A percentile compares a stretch with the other conserved stretches of the same genome.
Evolutionary conservation across 2,113 vertebrate genomes (phyloP).

Genomic region (Vombatus ursinus): DNA sequence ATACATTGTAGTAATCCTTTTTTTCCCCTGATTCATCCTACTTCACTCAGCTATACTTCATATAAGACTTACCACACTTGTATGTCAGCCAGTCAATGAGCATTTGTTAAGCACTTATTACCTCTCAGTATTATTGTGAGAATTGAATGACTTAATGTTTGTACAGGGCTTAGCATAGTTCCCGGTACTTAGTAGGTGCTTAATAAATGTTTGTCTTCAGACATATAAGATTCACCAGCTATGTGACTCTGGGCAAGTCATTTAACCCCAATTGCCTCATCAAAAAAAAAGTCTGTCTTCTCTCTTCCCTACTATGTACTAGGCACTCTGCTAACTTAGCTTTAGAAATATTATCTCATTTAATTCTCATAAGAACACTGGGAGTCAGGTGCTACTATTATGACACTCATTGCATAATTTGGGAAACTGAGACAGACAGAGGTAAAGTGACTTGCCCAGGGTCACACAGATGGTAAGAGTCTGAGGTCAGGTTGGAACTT

Average conservation of each 20-base stretch:
- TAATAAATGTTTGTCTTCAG: not conserved
- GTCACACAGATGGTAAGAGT: not conserved
- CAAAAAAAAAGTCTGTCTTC: too few relatives aligned
- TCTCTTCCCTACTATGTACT: not conserved
- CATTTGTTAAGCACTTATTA: not conserved
- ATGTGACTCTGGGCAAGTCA: too few relatives aligned
- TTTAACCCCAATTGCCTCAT: too few relatives aligned
- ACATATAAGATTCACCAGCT: too few relatives aligned
- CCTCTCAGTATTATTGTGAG: not conserved
- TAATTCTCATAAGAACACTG: not conserved
- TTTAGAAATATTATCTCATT: not conserved
- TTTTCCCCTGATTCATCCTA: not conserved
- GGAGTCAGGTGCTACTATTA: not conserved
- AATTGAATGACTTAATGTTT: not conserved
- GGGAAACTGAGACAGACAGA: not conserved
- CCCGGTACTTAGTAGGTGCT: not conserved
- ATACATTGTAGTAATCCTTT: not conserved
- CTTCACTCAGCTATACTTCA: not conserved
- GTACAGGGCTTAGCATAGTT: not conserved
- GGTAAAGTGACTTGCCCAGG: not conserved
- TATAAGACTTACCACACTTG: not conserved
- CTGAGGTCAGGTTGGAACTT: not conserved
- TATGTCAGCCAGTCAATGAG: not conserved
- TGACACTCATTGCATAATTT: not conserved
- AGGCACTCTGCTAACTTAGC: not conserved